Base-by-base conservation (phyloP, 2,888 invertebrate genomes). In the Anagyrus pseudococci region DNA sequence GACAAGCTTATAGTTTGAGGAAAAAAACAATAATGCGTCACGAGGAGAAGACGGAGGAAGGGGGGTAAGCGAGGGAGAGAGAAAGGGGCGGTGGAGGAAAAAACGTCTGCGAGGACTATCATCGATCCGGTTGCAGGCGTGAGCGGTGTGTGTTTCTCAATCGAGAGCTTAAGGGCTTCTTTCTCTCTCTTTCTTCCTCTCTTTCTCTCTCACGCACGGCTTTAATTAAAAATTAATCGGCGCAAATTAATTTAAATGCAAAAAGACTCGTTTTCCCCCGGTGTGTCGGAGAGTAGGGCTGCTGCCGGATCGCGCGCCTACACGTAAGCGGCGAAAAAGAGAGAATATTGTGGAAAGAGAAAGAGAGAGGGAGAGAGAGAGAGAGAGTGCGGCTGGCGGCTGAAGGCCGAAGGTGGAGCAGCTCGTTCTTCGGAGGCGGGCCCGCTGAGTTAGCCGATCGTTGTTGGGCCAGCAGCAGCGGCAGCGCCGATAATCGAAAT, bases 191-290 rank as follows among this genome's bases (percentile, higher is more conserved):
- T n/a, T n/a, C n/a, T n/a, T n/a, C n/a, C n/a, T n/a, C n/a, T n/a
- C n/a, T n/a, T n/a, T n/a, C n/a, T n/a, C n/a, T n/a, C n/a, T n/a
- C n/a, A n/a, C n/a, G 53, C 60, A 46, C 49, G 71, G 69, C 22
- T 73, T 77, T 78, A 78, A 79, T 80, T 78, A 79, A 79, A 79
- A 78, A 76, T 78, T 76, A 77, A 79, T 79, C 76, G 75, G 69
- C 68, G 75, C 71, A 80, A 79, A 79, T 79, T 79, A 79, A 79
- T 79, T 80, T 77, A 75, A 75, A 76, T 72, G 76, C 73, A 76
- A 75, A 77, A 76, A 68, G 67, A 69, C 66, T 50, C 58, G 59
- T n/a, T 53, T 57, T 64, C 54, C 54, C 46, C 56, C 47, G 41
- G 52, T 49, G 66, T 56, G 23, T 47, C 47, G 20, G 46, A 44